A percentile compares a stretch with the other conserved stretches of the same genome.
Conservation (phyloP, 1,140 invertebrate species). For the Drosophila parabipectinata region DNA sequence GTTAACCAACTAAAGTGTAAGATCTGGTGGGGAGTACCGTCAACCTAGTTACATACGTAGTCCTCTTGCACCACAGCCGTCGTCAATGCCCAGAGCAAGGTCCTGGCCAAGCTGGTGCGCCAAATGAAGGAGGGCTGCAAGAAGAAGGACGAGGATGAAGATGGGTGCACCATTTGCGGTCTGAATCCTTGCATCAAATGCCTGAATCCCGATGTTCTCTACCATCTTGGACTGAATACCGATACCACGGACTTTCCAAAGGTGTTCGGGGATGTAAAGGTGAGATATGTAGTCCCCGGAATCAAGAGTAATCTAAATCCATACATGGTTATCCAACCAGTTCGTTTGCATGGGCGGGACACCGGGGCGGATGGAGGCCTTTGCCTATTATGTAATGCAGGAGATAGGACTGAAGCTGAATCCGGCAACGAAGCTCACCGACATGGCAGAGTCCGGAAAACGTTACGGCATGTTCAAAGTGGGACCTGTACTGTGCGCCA, state of each 20-base stretch:
- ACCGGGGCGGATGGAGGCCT: slow-evolving; percentile 35
- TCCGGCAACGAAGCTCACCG: slow-evolving; percentile 30
- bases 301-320: background rate
- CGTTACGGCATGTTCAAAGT: slow-evolving; percentile 58
- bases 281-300: slow-evolving; percentile 20
- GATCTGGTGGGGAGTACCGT: background rate
- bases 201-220: slow-evolving; percentile 50
- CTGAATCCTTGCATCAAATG: slow-evolving; percentile 60
- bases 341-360: slow-evolving; percentile 62
- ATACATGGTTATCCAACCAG: slow-evolving; percentile 13
- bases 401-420: slow-evolving; percentile 59
- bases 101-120: slow-evolving; percentile 41
- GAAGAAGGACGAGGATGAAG: slow-evolving; percentile 1
- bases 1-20: slow-evolving; percentile 58
- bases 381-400: slow-evolving; percentile 51
- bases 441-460: slow-evolving; percentile 41
- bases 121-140: slow-evolving; percentile 43
- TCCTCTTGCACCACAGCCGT: slow-evolving; percentile 25
- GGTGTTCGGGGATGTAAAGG: slow-evolving; percentile 64
- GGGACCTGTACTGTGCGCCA: slow-evolving; percentile 72
- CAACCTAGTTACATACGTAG: background rate
- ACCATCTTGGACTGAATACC: slow-evolving; percentile 48
- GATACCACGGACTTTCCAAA: slow-evolving; percentile 48
- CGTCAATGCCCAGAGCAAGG: slow-evolving; percentile 55
- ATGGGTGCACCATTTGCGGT: slow-evolving; percentile 3